These are phyloP conservation scores for Aeoliscus strigatus DNA, from an alignment of 2,797 vertebrate species.

Conservation along the genomic window DNA sequence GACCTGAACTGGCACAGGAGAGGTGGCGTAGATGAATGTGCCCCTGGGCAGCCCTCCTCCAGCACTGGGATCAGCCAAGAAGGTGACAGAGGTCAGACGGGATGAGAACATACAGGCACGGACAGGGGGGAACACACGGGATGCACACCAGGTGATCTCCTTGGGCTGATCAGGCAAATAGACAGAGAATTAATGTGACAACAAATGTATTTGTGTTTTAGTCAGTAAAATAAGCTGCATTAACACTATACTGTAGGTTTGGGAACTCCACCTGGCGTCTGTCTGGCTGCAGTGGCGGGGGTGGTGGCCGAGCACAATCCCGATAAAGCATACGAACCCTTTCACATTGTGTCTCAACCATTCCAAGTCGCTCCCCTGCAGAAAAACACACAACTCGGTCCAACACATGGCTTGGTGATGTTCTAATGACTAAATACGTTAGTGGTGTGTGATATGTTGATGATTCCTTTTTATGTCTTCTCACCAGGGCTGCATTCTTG, in stretches of 20 bases:
- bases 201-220: not conserved
- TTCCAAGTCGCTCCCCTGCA: conserved; percentile 88
- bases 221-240: conserved; percentile 1
- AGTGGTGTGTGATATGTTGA: not conserved
- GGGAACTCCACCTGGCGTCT: conserved; percentile 83
- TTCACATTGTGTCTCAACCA: conserved; percentile 95
- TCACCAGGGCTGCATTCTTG: conserved; percentile 97
- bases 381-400: conserved; percentile 12
- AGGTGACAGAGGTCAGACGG: conserved; percentile 92
- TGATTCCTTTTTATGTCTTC: conserved; percentile 20
- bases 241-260: not conserved
- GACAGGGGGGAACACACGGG: conserved; percentile 92
- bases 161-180: conserved; percentile 78
- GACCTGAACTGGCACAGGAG: conserved; percentile 92
- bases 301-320: conserved; percentile 94
- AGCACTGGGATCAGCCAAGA: conserved; percentile 94
- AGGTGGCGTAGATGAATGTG: conserved; percentile 96
- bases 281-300: conserved; percentile 92
- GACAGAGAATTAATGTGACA: conserved; percentile 1
- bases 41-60: conserved; percentile 94
- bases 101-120: conserved; percentile 98
- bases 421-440: not conserved
- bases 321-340: conserved; percentile 94
- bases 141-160: conserved; percentile 96
- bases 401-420: conserved; percentile 5